phyloP scores from a whole-genome alignment of 2,888 invertebrate genomes.

The Oligia strigilis region DNA sequence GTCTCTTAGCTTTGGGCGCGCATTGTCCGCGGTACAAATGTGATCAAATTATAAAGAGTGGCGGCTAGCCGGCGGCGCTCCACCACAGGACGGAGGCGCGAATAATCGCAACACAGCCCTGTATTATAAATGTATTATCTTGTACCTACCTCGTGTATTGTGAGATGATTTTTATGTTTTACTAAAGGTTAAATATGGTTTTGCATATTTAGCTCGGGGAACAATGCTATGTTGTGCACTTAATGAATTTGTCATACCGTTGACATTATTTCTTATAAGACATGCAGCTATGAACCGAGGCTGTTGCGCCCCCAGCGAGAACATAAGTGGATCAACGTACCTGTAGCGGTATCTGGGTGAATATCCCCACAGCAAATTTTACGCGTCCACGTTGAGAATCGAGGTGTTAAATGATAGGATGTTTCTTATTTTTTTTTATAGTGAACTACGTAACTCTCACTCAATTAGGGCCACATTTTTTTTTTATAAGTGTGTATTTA shows the following conservation, averaged over 20 bases:
- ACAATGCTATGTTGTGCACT: neutral
- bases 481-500: no score
- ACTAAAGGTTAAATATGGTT: slow-evolving; percentile 16
- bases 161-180: slow-evolving; percentile 55
- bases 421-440: no score
- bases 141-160: slow-evolving; percentile 46
- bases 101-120: slow-evolving; percentile 81
- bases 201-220: slow-evolving; percentile 14
- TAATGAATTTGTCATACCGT: slow-evolving; percentile 1
- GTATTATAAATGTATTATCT: slow-evolving; percentile 71
- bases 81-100: slow-evolving; percentile 78
- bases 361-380: no score
- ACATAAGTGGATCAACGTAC: neutral
- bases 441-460: no score
- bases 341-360: no score
- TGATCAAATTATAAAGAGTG: slow-evolving; percentile 90
- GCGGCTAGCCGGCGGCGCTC: slow-evolving; percentile 80
- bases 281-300: neutral
- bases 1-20: slow-evolving; percentile 84
- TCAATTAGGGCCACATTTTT: no score
- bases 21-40: slow-evolving; percentile 90
- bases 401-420: no score
- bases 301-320: neutral
- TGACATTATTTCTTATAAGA: neutral
- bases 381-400: no score